Evolutionary conservation across 2,113 vertebrate genomes (phyloP).

Genomic region (Rattus norvegicus): GRCr8 NC_086027.1:39182001-39182500

Average conservation of each 20-base stretch:
- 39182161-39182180: not conserved
- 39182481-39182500: not conserved
- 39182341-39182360: too few relatives aligned
- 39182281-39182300: too few relatives aligned
- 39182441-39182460: not conserved
- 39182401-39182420: too few relatives aligned
- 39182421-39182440: not conserved
- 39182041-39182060: not conserved
- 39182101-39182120: not conserved
- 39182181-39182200: not conserved
- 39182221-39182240: not conserved
- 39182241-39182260: too few relatives aligned
- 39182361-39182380: too few relatives aligned
- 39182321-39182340: too few relatives aligned
- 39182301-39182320: too few relatives aligned
- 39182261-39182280: too few relatives aligned
- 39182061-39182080: too few relatives aligned
- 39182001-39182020: not conserved
- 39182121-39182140: rapidly evolving
- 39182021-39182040: not conserved
- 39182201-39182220: not conserved
- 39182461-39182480: not conserved
- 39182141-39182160: not conserved
- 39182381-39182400: not conserved
- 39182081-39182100: too few relatives aligned